A percentile compares a stretch with the other conserved stretches of the same genome.
Conservation (phyloP, 2,113 vertebrate species). For the Mungos mungo region DNA sequence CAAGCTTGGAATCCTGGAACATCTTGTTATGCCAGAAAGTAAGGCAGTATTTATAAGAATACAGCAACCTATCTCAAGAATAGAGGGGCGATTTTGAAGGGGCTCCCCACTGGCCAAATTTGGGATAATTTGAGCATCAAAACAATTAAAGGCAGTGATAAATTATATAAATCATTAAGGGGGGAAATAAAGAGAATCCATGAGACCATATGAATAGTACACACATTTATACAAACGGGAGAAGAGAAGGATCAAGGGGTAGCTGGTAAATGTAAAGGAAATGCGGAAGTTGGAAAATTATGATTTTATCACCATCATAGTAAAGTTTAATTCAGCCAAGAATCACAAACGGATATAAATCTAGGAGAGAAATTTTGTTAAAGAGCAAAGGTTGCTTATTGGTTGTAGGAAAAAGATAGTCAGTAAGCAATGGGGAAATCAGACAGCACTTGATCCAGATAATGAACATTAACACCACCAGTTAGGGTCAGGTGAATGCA, state of each 20-base stretch:
- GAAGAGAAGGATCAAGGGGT: not conserved
- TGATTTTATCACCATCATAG: not conserved
- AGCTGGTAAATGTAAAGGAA: not conserved
- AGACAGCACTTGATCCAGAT: not conserved
- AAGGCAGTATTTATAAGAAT: not conserved
- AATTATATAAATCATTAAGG: not conserved
- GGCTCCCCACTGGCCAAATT: not conserved
- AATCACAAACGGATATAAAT: not conserved
- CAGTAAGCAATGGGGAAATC: not conserved
- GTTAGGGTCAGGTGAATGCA: not conserved
- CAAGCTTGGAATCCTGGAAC: not conserved
- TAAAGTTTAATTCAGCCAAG: not conserved
- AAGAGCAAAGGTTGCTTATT: not conserved
- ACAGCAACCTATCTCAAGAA: not conserved
- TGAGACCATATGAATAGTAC: not conserved
- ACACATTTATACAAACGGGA: not conserved
- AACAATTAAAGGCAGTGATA: slow-evolving; percentile 12
- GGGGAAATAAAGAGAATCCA: not conserved
- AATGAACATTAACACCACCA: not conserved
- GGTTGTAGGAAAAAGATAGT: not conserved
- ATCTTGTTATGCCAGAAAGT: not conserved
- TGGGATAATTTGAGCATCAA: not conserved
- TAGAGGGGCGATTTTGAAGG: not conserved
- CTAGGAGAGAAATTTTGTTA: not conserved
- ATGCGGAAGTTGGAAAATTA: not conserved